Conservation (phyloP, 2,797 vertebrate species). For the Lycodopsis pacificus region DNA sequence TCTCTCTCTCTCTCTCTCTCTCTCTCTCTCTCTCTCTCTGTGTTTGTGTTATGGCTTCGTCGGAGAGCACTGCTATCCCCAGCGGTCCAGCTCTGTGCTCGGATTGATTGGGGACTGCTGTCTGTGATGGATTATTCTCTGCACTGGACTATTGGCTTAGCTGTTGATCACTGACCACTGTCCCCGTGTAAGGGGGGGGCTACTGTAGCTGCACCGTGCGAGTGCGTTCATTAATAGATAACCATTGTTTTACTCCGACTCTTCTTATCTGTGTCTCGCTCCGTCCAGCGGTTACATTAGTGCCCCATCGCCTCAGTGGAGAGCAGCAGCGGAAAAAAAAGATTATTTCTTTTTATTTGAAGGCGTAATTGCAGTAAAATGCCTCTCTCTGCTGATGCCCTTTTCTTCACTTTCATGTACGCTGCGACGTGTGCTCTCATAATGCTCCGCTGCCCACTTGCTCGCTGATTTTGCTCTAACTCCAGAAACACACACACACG, state of each 20-base stretch:
- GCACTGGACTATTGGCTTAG: constrained; percentile 54
- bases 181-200: constrained; percentile 6
- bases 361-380: constrained; percentile 29
- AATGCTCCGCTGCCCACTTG: constrained; percentile 14
- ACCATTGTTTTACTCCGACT: constrained; percentile 39
- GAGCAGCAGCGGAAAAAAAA: constrained; percentile 2
- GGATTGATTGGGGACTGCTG: constrained; percentile 62
- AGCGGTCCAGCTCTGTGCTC: constrained; percentile 41
- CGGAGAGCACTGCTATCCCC: constrained; percentile 43
- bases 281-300: constrained; percentile 42
- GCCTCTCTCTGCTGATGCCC: constrained; percentile 10
- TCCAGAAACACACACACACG: neutral
- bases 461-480: constrained; percentile 17
- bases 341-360: constrained; percentile 7
- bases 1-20: too few relatives aligned
- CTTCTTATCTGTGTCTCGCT: constrained; percentile 46
- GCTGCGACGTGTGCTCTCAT: constrained; percentile 13
- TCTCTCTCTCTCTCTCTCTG: neutral
- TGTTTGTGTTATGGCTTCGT: constrained; percentile 24
- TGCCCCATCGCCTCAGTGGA: constrained; percentile 30
- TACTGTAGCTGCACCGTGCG: constrained; percentile 32
- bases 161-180: constrained; percentile 64
- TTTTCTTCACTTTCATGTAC: constrained; percentile 35
- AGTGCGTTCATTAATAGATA: constrained; percentile 46
- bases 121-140: constrained; percentile 65